Percentiles rank a stretch among this genome's conserved stretches.
phyloP scores from a whole-genome alignment of 2,888 invertebrate species.

The Mayetiola destructor region DNA sequence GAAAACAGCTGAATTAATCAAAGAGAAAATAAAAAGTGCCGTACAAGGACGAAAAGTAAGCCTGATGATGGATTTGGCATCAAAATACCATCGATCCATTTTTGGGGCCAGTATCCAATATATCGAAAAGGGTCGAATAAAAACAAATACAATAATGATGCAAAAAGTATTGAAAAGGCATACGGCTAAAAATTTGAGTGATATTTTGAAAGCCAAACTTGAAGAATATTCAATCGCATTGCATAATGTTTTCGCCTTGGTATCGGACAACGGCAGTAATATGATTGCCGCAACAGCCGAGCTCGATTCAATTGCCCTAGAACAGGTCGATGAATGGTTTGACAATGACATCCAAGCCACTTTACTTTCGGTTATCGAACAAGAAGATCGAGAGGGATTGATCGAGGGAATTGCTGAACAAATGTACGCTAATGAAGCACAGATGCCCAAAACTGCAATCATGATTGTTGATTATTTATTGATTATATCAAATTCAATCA shows the following conservation, averaged over 20 bases:
- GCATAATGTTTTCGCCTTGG: background rate
- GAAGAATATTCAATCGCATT: background rate
- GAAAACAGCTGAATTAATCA: background rate
- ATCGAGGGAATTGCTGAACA: no score
- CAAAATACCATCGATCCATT: background rate
- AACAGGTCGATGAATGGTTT: no score
- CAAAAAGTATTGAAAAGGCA: background rate
- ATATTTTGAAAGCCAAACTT: background rate
- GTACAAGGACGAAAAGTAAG: background rate
- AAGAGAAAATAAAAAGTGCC: background rate
- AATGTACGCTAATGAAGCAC: no score
- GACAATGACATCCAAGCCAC: no score
- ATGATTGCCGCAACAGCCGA: no score
- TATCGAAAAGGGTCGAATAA: background rate
- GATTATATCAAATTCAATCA: no score
- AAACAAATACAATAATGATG: background rate
- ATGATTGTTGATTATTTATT: no score
- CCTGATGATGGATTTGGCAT: background rate
- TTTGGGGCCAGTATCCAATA: background rate
- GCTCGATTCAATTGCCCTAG: no score
- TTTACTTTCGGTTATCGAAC: no score
- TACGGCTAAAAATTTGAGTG: background rate
- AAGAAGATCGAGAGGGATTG: no score
- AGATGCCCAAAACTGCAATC: no score
- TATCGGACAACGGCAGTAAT: background rate